phyloP scores from a whole-genome alignment of 2,888 invertebrate species.

The Dasypolia templi region DNA sequence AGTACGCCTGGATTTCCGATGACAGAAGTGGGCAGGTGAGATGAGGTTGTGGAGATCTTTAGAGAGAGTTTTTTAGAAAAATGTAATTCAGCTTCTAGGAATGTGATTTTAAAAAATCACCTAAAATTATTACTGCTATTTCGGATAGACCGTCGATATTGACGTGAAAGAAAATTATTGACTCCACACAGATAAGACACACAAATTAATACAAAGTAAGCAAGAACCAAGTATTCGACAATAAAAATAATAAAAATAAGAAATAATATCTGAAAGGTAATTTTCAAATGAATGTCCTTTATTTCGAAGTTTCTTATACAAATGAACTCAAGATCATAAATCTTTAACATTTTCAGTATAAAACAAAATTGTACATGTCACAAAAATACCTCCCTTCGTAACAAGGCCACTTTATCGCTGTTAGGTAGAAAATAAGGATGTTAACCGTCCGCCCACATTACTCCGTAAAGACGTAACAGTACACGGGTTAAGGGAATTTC shows the following conservation, averaged over 20 bases:
- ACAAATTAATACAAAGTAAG: neutral
- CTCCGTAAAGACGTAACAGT: conserved; percentile 40
- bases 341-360: conserved; percentile 15
- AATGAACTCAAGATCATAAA: conserved; percentile 4
- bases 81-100: neutral
- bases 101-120: no score
- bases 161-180: no score
- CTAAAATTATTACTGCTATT: neutral
- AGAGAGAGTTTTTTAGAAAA: no score
- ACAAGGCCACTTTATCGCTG: conserved; percentile 48
- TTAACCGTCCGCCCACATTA: conserved; percentile 47
- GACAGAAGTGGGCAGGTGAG: no score
- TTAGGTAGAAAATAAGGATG: conserved; percentile 38
- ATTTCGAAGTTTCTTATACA: neutral
- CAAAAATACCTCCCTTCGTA: conserved; percentile 13
- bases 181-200: neutral
- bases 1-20: no score
- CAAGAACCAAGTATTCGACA: neutral
- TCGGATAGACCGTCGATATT: neutral
- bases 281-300: neutral
- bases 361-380: conserved; percentile 25
- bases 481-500: conserved; percentile 35
- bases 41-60: no score
- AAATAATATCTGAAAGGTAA: neutral
- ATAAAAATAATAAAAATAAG: neutral